phyloP scores from a whole-genome alignment of 2,113 vertebrate genomes.

The Chamaetylas fuelleborni region DNA sequence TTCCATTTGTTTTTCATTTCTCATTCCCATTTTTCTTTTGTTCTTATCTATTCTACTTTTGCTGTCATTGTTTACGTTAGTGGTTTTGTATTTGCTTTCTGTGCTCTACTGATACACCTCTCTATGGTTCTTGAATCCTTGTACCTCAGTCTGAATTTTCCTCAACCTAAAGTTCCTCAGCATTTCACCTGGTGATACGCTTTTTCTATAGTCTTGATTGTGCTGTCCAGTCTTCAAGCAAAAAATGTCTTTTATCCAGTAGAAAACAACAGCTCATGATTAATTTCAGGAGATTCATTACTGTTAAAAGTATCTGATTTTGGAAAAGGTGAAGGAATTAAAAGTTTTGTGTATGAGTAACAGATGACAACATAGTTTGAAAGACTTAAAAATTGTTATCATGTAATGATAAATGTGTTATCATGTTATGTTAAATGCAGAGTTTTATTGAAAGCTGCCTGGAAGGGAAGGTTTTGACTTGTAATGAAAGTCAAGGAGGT shows the following conservation, averaged over 20 bases:
- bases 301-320: neutral
- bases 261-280: neutral
- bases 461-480: neutral
- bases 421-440: neutral
- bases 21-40: neutral
- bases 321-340: neutral
- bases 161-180: neutral
- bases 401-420: neutral
- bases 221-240: neutral
- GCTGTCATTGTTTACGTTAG: neutral
- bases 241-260: neutral
- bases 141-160: neutral
- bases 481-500: neutral
- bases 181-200: neutral
- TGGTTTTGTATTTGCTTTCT: neutral
- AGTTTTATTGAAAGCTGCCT: neutral
- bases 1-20: neutral
- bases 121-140: neutral
- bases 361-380: neutral
- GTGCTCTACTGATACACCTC: fast-evolving
- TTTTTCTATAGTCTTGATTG: neutral
- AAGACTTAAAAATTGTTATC: neutral
- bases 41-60: neutral
- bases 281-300: neutral
- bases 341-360: neutral